Conservation (phyloP, 1,140 invertebrate species). For the Bombus confusus region DNA sequence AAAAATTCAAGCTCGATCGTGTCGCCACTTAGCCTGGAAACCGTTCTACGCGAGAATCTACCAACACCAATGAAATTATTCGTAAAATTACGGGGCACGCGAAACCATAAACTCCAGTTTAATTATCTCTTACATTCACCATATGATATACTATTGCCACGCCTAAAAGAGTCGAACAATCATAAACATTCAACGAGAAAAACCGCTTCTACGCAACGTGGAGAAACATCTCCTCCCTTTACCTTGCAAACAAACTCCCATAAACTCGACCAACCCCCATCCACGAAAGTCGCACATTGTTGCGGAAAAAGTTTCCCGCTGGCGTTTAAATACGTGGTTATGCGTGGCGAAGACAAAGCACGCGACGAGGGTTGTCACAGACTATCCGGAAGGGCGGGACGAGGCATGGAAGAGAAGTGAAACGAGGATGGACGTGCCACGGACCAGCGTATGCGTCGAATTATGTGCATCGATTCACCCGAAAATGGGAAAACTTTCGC, state of each 20-base stretch:
- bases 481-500: slow-evolving; percentile 78
- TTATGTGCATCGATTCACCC: slow-evolving; percentile 79
- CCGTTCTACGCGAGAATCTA: no score
- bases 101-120: no score
- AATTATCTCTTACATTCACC: no score
- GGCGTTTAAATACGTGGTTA: slow-evolving; percentile 41
- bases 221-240: no score
- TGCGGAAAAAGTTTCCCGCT: neutral
- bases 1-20: no score
- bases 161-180: neutral
- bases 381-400: neutral
- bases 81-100: no score
- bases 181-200: neutral
- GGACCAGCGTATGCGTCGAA: slow-evolving; percentile 72
- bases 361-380: neutral
- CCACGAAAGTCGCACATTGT: neutral
- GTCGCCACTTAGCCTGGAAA: no score
- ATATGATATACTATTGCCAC: no score
- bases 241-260: neutral
- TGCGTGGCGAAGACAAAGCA: slow-evolving; percentile 39
- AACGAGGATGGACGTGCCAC: slow-evolving; percentile 4
- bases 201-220: no score
- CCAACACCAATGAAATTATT: no score
- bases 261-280: neutral
- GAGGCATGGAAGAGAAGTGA: no score